Base-by-base conservation (phyloP, 2,797 vertebrate species). In the Acrocephalus scirpaceus region DNA sequence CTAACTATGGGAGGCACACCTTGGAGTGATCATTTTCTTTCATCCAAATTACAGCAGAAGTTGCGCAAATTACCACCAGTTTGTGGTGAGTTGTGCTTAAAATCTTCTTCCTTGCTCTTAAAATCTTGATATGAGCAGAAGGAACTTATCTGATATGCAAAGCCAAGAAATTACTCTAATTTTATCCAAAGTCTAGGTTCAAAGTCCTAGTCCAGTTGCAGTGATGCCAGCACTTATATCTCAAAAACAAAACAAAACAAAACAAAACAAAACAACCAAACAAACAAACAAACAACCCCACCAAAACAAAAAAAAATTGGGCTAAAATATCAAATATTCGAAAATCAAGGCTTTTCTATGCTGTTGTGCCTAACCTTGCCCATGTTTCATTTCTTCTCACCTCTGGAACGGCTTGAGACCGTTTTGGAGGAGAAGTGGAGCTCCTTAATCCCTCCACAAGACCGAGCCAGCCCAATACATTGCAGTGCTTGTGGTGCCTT, bases 1-100 rank as follows among this genome's bases (percentile, higher is more conserved):
- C n/a, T 21, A 42, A 15, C 13, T 0, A 2, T 3, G 20, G 38
- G 16, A 75, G n/a, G 22, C 29, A 58, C 27, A 23, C 13, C 25
- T 32, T 47, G 29, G 64, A 48, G 57, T 64, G 40, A 25, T 10
- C 40, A 45, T 23, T 56, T 58, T 76, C 21, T 66, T 73, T 80
- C 8, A 51, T 17, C 2, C 2, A n/a, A 58, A 54, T 56, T 50
- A n/a, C 25, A 62, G 8, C 3, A 26, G 21, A 38, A 8, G 9
- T 38, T 58, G 44, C 7, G 66, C 13, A 47, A 70, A 79, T 47
- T 82, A 40, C 26, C 32, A 65, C 17, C 25, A 44, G 21, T 30
- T 27, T 58, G 15, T 34, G 51, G 13, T 1, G 6, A 7, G 9
- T 11, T 53, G 29, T 2, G 1, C 44, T 72, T 40, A 45, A 82